Base-by-base conservation (phyloP, 2,797 vertebrate genomes). In the Merluccius polli region DNA sequence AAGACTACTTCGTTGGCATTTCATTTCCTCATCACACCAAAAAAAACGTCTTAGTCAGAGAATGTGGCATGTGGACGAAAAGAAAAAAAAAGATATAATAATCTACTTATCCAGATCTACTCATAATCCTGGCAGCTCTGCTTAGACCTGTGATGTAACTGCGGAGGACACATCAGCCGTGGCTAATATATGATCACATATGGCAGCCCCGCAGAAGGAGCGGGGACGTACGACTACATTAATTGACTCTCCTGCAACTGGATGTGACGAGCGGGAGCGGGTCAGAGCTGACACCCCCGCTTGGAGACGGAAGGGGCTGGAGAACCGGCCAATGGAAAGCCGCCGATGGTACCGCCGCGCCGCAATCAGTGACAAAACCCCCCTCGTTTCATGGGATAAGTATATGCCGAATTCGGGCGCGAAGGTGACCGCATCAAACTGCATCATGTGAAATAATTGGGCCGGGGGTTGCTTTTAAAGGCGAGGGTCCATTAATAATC, bases 401-500 rank as follows among this genome's bases (percentile, higher is more conserved):
- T 31, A 85, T 78, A 44, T 81, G 81, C 88, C 82, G 74, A 80
- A 74, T 79, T 83, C 76, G 73, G 86, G 80, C 82, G 63, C 79
- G 59, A 31, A 72, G 69, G 86, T 71, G 71, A 88, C 87, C 81
- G 83, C 81, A 87, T 77, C 78, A 83, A 87, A 85, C 86, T 78
- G 83, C 79, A 69, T 84, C 69, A 15, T 30, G 87, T 87, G 89
- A 89, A 92, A 91, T 93, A 93, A 93, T 93, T 93, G 91, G 92
- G 87, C 84, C 87, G 79, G 70, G 74, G 85, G 79, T 78, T 59
- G 21, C 82, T 86, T 92, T 92, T 93, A 92, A 87, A 91, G 87
- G 84, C 83, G 78, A 76, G 87, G 89, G 84, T 90, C 88, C 89
- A 93, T 94, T 93, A 93, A 93, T 94, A 94, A 93, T 94, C 92